phyloP scores from a whole-genome alignment of 2,888 invertebrate genomes.

The Craniophora ligustri region DNA sequence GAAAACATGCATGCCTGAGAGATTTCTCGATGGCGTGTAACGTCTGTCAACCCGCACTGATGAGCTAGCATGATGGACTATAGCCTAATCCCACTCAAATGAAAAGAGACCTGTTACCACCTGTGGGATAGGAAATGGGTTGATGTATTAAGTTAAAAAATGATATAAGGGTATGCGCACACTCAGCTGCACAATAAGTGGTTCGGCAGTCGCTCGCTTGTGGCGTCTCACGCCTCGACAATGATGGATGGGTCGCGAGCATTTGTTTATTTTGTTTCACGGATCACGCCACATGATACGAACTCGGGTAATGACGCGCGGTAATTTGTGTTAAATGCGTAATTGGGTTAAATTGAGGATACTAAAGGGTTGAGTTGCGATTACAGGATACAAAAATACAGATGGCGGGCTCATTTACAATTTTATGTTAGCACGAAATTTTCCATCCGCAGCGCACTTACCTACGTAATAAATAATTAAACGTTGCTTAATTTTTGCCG shows the following conservation, averaged over 20 bases:
- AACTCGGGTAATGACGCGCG: slow-evolving; percentile 42
- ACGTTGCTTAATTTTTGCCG: background rate
- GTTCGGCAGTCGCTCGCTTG: slow-evolving; percentile 10
- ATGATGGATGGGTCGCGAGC: slow-evolving; percentile 56
- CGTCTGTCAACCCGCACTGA: no score
- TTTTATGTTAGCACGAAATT: background rate
- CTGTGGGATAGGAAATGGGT: no score
- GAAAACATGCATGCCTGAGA: no score
- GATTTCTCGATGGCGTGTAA: no score
- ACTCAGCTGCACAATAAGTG: slow-evolving; percentile 12
- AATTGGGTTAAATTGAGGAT: slow-evolving; percentile 26
- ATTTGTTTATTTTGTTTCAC: slow-evolving; percentile 31
- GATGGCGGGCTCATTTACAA: slow-evolving; percentile 1
- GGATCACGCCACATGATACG: slow-evolving; percentile 14
- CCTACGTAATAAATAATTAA: background rate
- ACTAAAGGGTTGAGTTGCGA: slow-evolving; percentile 15
- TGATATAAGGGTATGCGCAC: slow-evolving; percentile 8
- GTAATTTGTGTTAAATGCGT: slow-evolving; percentile 25
- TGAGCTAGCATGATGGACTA: no score
- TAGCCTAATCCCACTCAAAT: no score
- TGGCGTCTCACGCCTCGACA: slow-evolving; percentile 44
- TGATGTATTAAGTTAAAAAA: no score
- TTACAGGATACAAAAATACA: slow-evolving; percentile 14
- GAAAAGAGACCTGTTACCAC: no score
- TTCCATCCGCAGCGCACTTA: no score